Evolutionary conservation across 2,888 invertebrate species (phyloP), one percentile per base, ranked within the genome.

Genomic region (Noctua pronuba): DNA sequence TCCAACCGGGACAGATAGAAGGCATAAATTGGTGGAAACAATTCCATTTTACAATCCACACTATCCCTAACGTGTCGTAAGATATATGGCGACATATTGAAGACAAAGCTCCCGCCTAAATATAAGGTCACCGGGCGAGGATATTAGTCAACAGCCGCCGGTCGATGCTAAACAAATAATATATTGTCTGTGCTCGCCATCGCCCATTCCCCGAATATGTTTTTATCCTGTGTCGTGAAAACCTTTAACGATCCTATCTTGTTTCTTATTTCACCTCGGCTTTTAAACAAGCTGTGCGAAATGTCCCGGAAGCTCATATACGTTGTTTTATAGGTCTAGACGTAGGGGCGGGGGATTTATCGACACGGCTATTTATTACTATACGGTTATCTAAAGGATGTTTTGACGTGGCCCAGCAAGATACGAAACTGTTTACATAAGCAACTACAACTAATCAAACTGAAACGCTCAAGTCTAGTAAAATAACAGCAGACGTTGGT

Each of bases 121-220:
- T 77, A 79, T 85, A 82, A 83, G 85, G 84, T 85, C 86, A 80
- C 82, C 66, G 55, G 71, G 83, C 72, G 73, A 82, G 75, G 75
- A 83, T 87, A 90, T 90, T 89, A 89, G 79, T 88, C 88, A 88
- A 88, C 87, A 85, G 82, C 78, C 84, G 73, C 79, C 82, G 83
- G 78, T 88, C 88, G 88, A 86, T 86, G 88, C 76, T 77, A 79
- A 87, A 85, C 83, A 87, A 89, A 89, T 88, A 89, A 89, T 84
- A 83, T 86, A 86, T 84, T 70, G 86, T 76, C 73, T 69, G 67
- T 58, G 77, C 60, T 80, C 75, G 72, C 70, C 70, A 38, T 60
- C 73, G 65, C 62, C 70, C 66, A 44, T 41, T 78, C 75, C 28
- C 64, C 35, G 75, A 80, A 77, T 71, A 74, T 83, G 76, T 86